These are phyloP conservation scores for Hylia prasina DNA, from an alignment of 2,113 vertebrate genomes.

Conservation along the genomic window DNA sequence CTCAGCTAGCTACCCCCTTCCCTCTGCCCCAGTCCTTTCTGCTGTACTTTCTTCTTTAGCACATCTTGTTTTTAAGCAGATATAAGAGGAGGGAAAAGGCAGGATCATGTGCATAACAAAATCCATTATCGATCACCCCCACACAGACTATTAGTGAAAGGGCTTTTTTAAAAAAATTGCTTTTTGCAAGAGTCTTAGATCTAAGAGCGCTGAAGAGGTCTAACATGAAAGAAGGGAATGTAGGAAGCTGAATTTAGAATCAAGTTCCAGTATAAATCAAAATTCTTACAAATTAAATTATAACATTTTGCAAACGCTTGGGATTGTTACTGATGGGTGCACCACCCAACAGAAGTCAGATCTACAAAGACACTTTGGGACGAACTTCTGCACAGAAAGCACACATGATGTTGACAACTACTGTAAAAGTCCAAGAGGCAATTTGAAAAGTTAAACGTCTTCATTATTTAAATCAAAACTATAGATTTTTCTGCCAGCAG, in stretches of 20 bases:
- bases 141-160: not conserved
- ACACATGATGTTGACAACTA: not conserved
- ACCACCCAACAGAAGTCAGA: not conserved
- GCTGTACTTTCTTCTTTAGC: not conserved
- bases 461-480: not conserved
- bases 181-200: not conserved
- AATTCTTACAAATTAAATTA: not conserved
- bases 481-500: not conserved
- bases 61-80: not conserved
- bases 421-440: not conserved
- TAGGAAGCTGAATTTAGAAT: not conserved
- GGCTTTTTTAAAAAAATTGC: not conserved
- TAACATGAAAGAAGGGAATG: not conserved
- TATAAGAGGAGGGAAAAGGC: accelerated
- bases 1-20: not conserved
- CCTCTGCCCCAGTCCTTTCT: not conserved
- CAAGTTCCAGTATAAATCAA: not conserved
- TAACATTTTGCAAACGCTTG: not conserved
- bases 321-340: not conserved
- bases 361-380: not conserved
- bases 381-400: not conserved
- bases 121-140: not conserved
- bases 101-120: not conserved
- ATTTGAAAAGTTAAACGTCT: not conserved
- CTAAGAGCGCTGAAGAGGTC: not conserved